These are phyloP conservation scores for Yoshiicerus persimilis DNA, from an alignment of 1,140 invertebrate species.

Conservation along the genomic window DNA sequence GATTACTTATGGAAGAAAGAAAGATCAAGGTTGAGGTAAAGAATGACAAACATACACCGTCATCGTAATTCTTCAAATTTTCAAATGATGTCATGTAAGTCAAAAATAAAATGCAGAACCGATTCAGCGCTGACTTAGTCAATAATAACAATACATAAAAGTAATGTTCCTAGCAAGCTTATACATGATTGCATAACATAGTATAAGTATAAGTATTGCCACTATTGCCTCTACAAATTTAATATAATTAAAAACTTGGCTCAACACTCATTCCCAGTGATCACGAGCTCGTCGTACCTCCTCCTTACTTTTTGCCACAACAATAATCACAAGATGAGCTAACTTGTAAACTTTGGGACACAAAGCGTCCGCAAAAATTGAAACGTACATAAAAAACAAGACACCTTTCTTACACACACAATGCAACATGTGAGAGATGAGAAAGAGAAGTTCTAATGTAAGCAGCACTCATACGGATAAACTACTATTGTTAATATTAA, in stretches of 20 bases:
- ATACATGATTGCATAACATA: too few species aligned
- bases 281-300: too few species aligned
- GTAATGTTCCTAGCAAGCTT: neutral
- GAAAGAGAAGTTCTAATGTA: too few species aligned
- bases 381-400: neutral
- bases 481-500: too few species aligned
- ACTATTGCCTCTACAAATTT: too few species aligned
- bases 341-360: neutral
- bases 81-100: neutral
- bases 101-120: neutral
- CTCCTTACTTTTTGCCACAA: neutral
- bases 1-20: neutral
- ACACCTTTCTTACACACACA: neutral
- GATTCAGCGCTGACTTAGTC: neutral
- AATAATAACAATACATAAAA: neutral
- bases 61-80: neutral
- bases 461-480: too few species aligned
- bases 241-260: neutral
- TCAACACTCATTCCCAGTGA: neutral
- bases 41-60: neutral
- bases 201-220: too few species aligned
- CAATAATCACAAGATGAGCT: neutral
- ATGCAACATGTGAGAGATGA: too few species aligned
- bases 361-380: neutral
- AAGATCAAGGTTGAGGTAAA: too few species aligned